phyloP scores from a whole-genome alignment of 2,113 vertebrate species.

The Potamarius usumacintae region DNA sequence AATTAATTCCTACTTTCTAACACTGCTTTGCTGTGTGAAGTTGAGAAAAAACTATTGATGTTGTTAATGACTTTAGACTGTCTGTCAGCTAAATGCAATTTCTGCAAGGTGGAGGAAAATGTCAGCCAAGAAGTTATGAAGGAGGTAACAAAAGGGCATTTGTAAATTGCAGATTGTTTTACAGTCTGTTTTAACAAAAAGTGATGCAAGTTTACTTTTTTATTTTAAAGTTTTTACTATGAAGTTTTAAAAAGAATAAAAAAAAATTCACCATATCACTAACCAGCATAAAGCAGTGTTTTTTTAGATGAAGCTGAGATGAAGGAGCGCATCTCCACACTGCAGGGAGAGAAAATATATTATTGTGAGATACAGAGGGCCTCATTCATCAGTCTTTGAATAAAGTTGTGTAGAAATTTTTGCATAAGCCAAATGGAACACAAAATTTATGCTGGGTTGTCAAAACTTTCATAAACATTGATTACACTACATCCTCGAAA shows the following conservation, averaged over 20 bases:
- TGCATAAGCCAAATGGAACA: no score
- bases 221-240: background rate
- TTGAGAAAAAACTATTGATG: background rate
- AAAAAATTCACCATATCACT: background rate
- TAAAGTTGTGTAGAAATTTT: background rate
- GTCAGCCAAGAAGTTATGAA: background rate
- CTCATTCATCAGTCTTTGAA: background rate
- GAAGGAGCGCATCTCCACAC: background rate
- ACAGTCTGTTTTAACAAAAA: background rate
- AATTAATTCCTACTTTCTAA: background rate
- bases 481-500: no score
- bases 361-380: background rate
- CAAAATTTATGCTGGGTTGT: no score
- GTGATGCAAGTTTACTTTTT: background rate
- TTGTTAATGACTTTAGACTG: background rate
- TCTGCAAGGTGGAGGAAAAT: background rate
- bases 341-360: background rate
- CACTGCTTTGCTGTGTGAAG: background rate
- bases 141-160: background rate
- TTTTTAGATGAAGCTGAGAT: background rate
- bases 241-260: background rate
- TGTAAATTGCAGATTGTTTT: background rate
- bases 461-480: no score
- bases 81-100: background rate
- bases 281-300: background rate